Evolutionary conservation across 1,140 invertebrate species (phyloP), one percentile per base, ranked within the genome.

Genomic region (Leptopilina clavipes): DNA sequence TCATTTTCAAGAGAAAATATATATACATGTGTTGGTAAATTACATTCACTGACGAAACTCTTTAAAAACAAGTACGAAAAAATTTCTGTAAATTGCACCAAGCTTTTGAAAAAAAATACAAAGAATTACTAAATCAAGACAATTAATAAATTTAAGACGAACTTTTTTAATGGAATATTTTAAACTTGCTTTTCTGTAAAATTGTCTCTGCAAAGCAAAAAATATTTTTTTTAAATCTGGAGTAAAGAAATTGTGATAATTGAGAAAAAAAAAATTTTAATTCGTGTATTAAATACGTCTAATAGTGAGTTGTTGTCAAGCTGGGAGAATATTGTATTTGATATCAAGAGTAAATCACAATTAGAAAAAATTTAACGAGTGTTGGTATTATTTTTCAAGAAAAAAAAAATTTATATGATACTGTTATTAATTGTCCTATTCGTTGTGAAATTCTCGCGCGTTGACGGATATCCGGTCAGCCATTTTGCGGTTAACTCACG

Each of bases 341-440:
- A 59, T 14, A n/a, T n/a, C n/a, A n/a, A 17, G 14, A 17, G 19
- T 59, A 59, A 59, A 59, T 65, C 22, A 65, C 19, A 65, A 25
- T 14, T 14, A 9, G 22, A 14, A 31, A 25, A 25, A 18, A 59
- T 59, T 25, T 59, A 59, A 40, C 37, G 56, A 11, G 56, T 22
- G 1, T 25, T 8, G 56, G 22, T 59, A 59, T 25, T 59, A 59
- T 59, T 59, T 59, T 59, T 25, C 56, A 59, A 56, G 54, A 56
- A 59, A 59, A 9, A 40, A 40, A 40, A 40, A 8, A 40, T 40
- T 25, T 59, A 19, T 59, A 59, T 59, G 19, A 25, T 1, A 2
- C 19, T 25, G 19, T 59, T 59, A 59, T 59, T 25, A 59, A 52
- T 52, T 52, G 48, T 48, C 5, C 25, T 31, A 12, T 48, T 48